These are phyloP conservation scores for Pygocentrus nattereri DNA, from an alignment of 2,797 vertebrate genomes.

Conservation along the genomic window DNA sequence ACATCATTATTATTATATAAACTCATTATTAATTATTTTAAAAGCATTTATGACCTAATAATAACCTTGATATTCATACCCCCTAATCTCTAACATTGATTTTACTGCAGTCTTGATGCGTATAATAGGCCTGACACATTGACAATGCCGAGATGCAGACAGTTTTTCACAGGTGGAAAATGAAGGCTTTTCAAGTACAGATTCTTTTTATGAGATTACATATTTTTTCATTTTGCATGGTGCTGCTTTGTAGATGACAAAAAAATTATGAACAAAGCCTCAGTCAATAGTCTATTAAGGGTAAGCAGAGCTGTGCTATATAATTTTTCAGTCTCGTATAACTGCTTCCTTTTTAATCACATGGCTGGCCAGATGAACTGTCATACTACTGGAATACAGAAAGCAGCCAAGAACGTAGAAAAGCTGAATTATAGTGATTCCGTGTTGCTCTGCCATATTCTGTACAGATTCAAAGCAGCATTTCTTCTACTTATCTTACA, in stretches of 20 bases:
- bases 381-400: background rate
- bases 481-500: background rate
- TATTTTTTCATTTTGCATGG: background rate
- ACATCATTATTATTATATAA: too few relatives aligned
- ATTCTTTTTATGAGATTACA: background rate
- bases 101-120: background rate
- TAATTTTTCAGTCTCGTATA: background rate
- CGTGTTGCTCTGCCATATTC: background rate
- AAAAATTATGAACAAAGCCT: background rate
- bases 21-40: too few relatives aligned
- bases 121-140: background rate
- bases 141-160: background rate
- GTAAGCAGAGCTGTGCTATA: background rate
- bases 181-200: background rate
- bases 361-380: background rate
- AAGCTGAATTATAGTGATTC: background rate
- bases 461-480: background rate
- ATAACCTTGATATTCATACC: too few relatives aligned
- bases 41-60: too few relatives aligned
- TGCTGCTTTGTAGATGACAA: constrained; percentile 13
- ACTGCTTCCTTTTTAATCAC: constrained; percentile 1
- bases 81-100: background rate
- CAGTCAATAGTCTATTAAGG: constrained; percentile 7
- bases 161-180: background rate
- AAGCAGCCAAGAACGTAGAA: background rate